Base-by-base conservation (phyloP, 2,797 vertebrate genomes). In the Zalophus californianus region DNA sequence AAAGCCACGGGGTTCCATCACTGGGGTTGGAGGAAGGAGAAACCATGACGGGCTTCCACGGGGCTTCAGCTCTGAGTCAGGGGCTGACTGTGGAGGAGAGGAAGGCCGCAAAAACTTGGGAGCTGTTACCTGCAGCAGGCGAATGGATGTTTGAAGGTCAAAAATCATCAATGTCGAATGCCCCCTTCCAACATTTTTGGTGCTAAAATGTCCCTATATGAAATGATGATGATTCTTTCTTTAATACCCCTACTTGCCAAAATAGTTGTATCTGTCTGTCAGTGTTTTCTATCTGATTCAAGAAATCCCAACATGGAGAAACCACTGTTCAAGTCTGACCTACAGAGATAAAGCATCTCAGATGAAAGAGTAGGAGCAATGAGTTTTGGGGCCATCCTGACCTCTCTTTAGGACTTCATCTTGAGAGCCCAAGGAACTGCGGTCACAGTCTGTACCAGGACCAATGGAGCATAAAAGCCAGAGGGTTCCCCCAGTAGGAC, bases 141-240 rank as follows among this genome's bases (percentile, higher is more conserved):
- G 15, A 86, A 62, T 38, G 41, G 62, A 5, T 38, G 23, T 86
- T 68, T 32, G 16, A 48, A 60, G 86, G 3, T 58, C 44, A 78
- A 94, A 94, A 86, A 14, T 29, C 48, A 62, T 64, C 73, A 23
- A 13, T 4, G 35, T 77, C 23, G 20, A n/a, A n/a, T 7, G 35
- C 35, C 64, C 13, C 15, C 79, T 82, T 85, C 80, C 60, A 94
- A 72, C 58, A 75, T 35, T 64, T 85, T 50, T 48, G 50, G 41
- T 85, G 52, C 32, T 60, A 54, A 29, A 70, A 82, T 80, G 21
- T 75, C 29, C 13, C 52, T 70, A 27, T 58, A 54, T 44, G 6
- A 95, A 85, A 78, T 70, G 54, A 70, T 44, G 15, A 48, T 73
- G 14, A 60, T 70, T 89, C 38, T 73, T 90, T 90, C 72, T 93